Percentiles rank a stretch among this genome's conserved stretches.
Evolutionary conservation across 2,797 vertebrate species (phyloP).

Genomic region (Luscinia luscinia): DNA sequence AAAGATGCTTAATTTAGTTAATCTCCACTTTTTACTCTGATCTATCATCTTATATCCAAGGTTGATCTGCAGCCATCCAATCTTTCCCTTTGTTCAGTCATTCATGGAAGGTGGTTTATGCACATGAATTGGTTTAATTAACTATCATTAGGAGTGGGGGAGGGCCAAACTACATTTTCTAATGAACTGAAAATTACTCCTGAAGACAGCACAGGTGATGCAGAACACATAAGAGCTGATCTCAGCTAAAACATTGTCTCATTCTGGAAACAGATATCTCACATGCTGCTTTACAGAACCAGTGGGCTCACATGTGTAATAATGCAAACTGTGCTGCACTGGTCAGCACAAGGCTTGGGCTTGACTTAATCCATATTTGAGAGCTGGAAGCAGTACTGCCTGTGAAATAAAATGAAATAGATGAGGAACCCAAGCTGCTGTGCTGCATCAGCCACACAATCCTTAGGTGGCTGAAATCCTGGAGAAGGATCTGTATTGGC

Average conservation of each 20-base stretch:
- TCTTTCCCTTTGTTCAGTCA: neutral
- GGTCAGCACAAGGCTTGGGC: conserved; percentile 3
- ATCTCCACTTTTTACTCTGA: neutral
- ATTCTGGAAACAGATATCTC: neutral
- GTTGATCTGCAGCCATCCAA: neutral
- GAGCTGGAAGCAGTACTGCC: neutral
- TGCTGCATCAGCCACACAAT: neutral
- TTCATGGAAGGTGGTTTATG: neutral
- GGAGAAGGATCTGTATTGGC: neutral
- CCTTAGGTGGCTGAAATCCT: neutral
- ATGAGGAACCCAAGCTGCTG: neutral
- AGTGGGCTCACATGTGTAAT: neutral
- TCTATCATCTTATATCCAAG: neutral
- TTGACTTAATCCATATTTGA: conserved; percentile 19
- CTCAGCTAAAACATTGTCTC: conserved; percentile 11
- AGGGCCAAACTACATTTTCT: neutral
- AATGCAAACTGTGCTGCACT: neutral
- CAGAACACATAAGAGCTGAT: neutral
- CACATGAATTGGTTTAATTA: conserved; percentile 25
- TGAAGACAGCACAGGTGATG: neutral
- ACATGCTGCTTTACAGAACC: neutral
- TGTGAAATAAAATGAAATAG: neutral
- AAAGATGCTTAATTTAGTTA: neutral
- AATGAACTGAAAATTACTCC: neutral
- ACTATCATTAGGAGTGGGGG: neutral